phyloP scores from a whole-genome alignment of 2,797 vertebrate species.

The Hypotaenidia philippensis region DNA sequence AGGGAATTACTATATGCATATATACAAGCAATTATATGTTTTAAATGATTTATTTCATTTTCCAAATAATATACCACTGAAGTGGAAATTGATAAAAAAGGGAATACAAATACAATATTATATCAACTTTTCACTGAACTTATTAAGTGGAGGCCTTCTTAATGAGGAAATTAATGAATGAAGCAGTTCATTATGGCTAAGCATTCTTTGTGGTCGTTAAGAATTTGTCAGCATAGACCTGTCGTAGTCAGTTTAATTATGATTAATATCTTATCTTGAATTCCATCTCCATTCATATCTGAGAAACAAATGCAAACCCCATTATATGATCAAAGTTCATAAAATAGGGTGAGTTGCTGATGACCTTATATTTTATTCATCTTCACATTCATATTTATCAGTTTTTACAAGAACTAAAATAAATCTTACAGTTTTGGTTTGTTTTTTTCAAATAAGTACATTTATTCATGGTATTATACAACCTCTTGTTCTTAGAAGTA shows the following conservation, averaged over 20 bases:
- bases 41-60: constrained; percentile 89
- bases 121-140: constrained; percentile 85
- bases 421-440: constrained; percentile 23
- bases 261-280: constrained; percentile 97
- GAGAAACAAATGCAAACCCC: constrained; percentile 83
- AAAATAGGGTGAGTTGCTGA: constrained; percentile 81
- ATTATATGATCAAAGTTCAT: constrained; percentile 87
- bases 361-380: constrained; percentile 96
- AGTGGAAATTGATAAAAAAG: constrained; percentile 82
- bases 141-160: constrained; percentile 82
- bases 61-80: constrained; percentile 82
- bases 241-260: constrained; percentile 93
- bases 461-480: constrained; percentile 50
- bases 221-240: constrained; percentile 92
- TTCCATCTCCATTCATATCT: constrained; percentile 88
- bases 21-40: constrained; percentile 89
- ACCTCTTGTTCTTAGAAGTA: constrained; percentile 26
- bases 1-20: constrained; percentile 88
- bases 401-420: constrained; percentile 74
- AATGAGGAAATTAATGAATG: constrained; percentile 92
- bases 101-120: constrained; percentile 84
- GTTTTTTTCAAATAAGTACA: constrained; percentile 41
- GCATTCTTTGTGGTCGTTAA: constrained; percentile 94
- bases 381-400: constrained; percentile 86
- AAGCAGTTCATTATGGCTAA: constrained; percentile 94